Percentiles rank a stretch among this genome's conserved stretches.
phyloP scores from a whole-genome alignment of 2,113 vertebrate species.

The Crotalus tigris region DNA sequence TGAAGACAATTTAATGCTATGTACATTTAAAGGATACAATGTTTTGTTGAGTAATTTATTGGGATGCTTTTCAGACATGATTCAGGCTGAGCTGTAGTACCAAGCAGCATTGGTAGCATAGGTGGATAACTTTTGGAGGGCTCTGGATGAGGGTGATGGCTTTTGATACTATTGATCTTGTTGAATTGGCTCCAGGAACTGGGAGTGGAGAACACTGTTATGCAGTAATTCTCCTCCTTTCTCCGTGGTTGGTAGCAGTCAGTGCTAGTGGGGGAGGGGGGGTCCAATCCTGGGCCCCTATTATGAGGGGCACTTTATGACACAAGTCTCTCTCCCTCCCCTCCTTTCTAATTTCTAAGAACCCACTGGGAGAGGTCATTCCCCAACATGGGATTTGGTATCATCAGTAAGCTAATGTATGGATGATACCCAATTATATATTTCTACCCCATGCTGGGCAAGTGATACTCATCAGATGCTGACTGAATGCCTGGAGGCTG shows the following conservation, averaged over 20 bases:
- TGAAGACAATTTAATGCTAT: background rate
- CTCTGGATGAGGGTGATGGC: background rate
- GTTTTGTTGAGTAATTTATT: background rate
- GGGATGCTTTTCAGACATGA: background rate
- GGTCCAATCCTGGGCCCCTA: background rate
- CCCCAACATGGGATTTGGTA: background rate
- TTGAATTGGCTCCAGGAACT: background rate
- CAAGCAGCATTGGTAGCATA: background rate
- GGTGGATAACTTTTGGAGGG: background rate
- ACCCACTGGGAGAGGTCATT: background rate
- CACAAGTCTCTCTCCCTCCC: background rate
- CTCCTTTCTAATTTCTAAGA: background rate
- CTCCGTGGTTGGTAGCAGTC: background rate
- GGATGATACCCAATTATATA: background rate
- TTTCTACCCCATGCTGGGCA: background rate
- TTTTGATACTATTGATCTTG: background rate
- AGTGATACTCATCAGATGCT: background rate
- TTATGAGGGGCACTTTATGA: background rate
- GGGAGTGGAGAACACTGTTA: background rate
- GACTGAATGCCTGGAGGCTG: background rate
- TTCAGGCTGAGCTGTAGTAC: background rate
- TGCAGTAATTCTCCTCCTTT: background rate
- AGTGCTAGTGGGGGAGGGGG: background rate
- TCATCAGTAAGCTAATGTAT: background rate
- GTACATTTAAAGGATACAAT: background rate